These are phyloP conservation scores for Ondatra zibethicus DNA, from an alignment of 2,113 vertebrate species.

Conservation along the genomic window DNA sequence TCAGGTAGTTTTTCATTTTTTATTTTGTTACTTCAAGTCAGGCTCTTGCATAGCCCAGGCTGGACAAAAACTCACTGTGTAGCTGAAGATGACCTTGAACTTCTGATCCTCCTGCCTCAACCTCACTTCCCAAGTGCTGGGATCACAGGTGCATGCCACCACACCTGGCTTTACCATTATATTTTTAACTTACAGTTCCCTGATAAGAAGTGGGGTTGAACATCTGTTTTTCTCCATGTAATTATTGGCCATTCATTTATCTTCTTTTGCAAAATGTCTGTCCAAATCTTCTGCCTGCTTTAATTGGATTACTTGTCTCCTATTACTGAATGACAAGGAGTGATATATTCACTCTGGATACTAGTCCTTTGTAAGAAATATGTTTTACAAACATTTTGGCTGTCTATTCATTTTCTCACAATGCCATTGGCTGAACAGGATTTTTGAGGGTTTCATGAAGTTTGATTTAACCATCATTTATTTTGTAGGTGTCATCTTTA, in stretches of 20 bases:
- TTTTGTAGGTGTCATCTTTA: constrained; percentile 8
- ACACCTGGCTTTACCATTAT: not conserved
- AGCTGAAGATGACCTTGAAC: not conserved
- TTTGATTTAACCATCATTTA: constrained; percentile 27
- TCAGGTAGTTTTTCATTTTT: not conserved
- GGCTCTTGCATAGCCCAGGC: not conserved
- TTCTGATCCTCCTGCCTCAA: not conserved
- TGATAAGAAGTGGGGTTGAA: not conserved
- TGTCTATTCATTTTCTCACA: not conserved
- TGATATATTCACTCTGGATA: not conserved
- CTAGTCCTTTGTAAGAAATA: not conserved
- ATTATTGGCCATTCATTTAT: constrained; percentile 49
- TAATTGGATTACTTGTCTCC: constrained; percentile 48
- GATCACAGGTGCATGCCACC: not conserved
- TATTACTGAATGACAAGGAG: constrained; percentile 24
- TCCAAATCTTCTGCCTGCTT: constrained; percentile 51
- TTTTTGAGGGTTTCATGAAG: not conserved
- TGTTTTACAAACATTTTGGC: constrained; percentile 15
- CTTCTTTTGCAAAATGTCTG: constrained; percentile 37
- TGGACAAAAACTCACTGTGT: not conserved
- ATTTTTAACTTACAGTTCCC: constrained; percentile 10
- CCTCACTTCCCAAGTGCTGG: not conserved
- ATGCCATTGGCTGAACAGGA: not conserved
- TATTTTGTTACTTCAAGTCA: not conserved
- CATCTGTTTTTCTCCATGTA: constrained; percentile 24